Evolutionary conservation across 2,113 vertebrate species (phyloP).

Genomic region (Ammodytes marinus): DNA sequence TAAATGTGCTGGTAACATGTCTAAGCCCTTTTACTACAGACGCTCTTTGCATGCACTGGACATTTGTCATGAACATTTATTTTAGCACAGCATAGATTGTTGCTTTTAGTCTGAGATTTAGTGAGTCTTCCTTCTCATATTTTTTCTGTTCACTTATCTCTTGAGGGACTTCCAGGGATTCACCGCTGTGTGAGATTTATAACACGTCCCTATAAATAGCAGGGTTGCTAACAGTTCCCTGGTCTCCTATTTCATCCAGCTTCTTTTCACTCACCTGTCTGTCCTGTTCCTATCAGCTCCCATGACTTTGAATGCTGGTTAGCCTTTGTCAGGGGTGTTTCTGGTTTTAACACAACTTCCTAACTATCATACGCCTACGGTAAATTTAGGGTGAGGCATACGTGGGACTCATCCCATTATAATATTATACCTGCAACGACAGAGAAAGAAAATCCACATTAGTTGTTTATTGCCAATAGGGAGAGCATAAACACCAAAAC

Average conservation of each 20-base stretch:
- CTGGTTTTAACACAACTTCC: neutral
- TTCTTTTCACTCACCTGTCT: constrained; percentile 54
- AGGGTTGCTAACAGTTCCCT: constrained; percentile 48
- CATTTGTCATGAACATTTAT: constrained; percentile 1
- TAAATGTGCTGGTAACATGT: neutral
- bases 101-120: neutral
- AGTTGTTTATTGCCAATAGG: neutral
- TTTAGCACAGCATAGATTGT: neutral
- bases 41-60: neutral
- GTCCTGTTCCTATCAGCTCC: constrained; percentile 14
- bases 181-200: constrained; percentile 61
- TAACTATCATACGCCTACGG: neutral
- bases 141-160: constrained; percentile 40
- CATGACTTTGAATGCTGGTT: neutral
- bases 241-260: constrained; percentile 66
- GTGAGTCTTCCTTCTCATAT: constrained; percentile 18
- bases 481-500: neutral
- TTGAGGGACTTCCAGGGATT: constrained; percentile 66
- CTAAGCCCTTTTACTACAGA: neutral
- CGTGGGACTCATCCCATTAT: neutral
- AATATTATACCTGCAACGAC: neutral
- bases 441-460: neutral
- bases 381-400: neutral
- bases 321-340: neutral
- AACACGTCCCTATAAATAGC: constrained; percentile 74